Base-by-base conservation (phyloP, 1,140 invertebrate species). In the Tribolium castaneum region DNA sequence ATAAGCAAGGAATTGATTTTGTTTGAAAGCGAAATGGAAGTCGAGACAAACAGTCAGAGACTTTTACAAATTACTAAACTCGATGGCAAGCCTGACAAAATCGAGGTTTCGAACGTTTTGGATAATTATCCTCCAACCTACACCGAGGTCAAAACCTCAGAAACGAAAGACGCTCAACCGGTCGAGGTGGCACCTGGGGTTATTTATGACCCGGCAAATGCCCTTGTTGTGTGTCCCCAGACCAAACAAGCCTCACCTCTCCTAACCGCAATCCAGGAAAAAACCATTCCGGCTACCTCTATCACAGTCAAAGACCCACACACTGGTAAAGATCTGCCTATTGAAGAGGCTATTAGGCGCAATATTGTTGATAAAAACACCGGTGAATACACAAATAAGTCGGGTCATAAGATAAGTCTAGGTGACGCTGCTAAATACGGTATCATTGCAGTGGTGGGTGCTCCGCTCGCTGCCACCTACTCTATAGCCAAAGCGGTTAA, bases 231-330 rank as follows among this genome's bases (percentile, higher is more conserved):
- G 80, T 92, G 92, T 30, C 93, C 93, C 1, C 90, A 93, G 70
- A 91, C 89, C 10, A 92, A 92, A n/a, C 89, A 92, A 80, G 91
- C 93, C 0, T 89, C 90, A 70, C 92, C 92, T 84, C 88, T 96
- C 70, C 85, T 94, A 30, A 88, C 90, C 79, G 94, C 94, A 6
- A 88, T 95, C 0, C 89, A 91, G 62, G 90, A 92, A 59, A 93
- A 92, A 6, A 87, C 90, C 72, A 87, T 96, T 49, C 88, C 93
- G 50, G 85, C 90, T 2, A 90, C 89, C 83, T 89, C 91, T n/a
- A 91, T 97, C 1, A 90, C 92, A 84, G 90, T 98, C 3, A 90
- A 91, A 74, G 94, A 97, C 88, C 94, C 95, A 9, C 84, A 87
- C 52, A 92, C 92, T 1, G 93, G 92, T 0, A 88, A 91, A 83